Base-by-base conservation (phyloP, 2,113 vertebrate species). In the Emydura subglobosa region DNA sequence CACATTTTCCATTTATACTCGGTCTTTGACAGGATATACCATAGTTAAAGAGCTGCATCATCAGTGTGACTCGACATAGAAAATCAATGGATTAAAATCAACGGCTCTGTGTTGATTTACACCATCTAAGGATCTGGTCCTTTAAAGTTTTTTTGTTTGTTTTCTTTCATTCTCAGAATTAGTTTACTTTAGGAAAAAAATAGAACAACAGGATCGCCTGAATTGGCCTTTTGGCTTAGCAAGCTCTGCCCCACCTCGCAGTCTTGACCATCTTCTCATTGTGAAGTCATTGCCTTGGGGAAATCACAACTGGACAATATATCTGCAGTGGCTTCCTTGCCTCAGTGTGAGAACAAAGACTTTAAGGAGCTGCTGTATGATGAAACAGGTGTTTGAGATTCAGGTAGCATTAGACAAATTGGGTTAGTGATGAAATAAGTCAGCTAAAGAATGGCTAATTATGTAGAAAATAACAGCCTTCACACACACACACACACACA, bases 401-500 rank as follows among this genome's bases (percentile, higher is more conserved):
- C n/a, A 39, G 13, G 25, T 55, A 57, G 53, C 24, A 82, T 34
- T 82, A 55, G 5, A 27, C 3, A 88, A 90, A 90, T 31, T 79
- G 9, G 11, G 87, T 83, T 3, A 34, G 16, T 21, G 79, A 8
- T 44, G 90, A 59, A 10, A 76, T 4, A 61, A 0, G 0, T 59
- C 90, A 87, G 10, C 4, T 76, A 24, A 6, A 78, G 44, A 91
- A 96, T 16, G 11, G 21, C 24, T 44, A 94, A 85, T 87, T 83
- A 5, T 14, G 13, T 2, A 65, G 51, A 59, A 51, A 44, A 24
- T 6, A 10, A 10, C 6, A 47, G 21, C 12, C 39, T 50, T 50
- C 49, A 50, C 14, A 51, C 50, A 51, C 50, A 51, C 61, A 65
- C 7, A 9, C 61, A 51, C 50, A 51, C 50, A 51, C 50, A 59